Percentiles rank a stretch among this genome's conserved stretches.
Evolutionary conservation across 2,888 invertebrate species (phyloP).

Genomic region (Eristalis intricaria): DNA sequence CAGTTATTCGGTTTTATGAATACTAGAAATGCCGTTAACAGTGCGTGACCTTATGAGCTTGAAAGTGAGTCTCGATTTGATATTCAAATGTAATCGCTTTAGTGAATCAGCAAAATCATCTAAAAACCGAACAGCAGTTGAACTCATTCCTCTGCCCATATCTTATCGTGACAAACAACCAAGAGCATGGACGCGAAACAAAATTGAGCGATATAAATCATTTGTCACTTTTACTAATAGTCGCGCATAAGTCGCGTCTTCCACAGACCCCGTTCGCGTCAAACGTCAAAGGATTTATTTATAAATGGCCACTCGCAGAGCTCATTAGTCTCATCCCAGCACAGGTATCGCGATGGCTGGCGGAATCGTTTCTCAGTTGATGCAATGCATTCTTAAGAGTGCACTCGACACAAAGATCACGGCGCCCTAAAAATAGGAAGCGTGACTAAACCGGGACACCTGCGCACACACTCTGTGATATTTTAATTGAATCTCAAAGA

Average conservation of each 20-base stretch:
- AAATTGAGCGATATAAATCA: conserved; percentile 16
- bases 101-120: background rate
- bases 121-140: background rate
- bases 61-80: background rate
- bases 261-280: background rate
- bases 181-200: background rate
- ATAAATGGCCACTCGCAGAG: conserved; percentile 19
- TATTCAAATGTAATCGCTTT: background rate
- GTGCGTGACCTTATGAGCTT: background rate
- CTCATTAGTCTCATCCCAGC: background rate
- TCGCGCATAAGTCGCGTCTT: background rate
- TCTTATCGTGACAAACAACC: background rate
- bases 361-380: background rate
- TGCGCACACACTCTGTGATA: conserved; percentile 27
- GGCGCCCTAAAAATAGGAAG: conserved; percentile 48
- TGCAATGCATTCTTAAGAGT: conserved; percentile 36
- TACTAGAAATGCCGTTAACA: background rate
- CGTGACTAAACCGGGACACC: conserved; percentile 46
- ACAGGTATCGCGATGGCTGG: conserved; percentile 7
- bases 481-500: conserved; percentile 31
- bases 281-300: conserved; percentile 22
- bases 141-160: background rate
- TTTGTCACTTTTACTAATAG: conserved; percentile 30
- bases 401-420: conserved; percentile 38
- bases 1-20: background rate